These are phyloP conservation scores for Gnathonemus echidnorhynchus DNA, from an alignment of 2,113 vertebrate genomes.

Conservation along the genomic window DNA sequence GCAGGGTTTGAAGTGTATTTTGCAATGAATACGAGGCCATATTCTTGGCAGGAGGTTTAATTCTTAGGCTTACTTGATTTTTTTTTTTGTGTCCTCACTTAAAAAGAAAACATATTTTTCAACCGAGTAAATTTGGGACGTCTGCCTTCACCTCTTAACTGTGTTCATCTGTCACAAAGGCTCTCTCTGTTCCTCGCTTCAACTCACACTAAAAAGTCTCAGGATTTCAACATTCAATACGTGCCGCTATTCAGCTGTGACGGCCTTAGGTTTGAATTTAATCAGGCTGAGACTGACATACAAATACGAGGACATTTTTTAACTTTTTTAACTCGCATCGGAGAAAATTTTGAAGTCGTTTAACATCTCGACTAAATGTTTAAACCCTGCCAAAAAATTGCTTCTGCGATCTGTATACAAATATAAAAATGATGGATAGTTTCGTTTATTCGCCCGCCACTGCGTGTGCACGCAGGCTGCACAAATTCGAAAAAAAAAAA, in stretches of 20 bases:
- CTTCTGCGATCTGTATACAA: background rate
- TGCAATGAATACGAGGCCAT: slow-evolving; percentile 29
- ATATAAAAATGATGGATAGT: background rate
- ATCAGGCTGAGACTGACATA: background rate
- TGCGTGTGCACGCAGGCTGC: background rate
- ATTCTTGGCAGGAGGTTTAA: background rate
- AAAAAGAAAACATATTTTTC: background rate
- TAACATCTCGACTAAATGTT: background rate
- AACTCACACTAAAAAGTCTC: background rate
- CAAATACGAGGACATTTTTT: background rate
- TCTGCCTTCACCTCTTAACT: background rate
- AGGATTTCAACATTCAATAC: background rate
- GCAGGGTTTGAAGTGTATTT: slow-evolving; percentile 33
- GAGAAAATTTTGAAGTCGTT: background rate
- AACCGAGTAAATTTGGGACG: background rate
- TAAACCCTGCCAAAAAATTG: background rate
- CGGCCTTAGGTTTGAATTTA: background rate
- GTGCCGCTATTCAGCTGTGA: background rate
- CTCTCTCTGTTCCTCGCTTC: background rate
- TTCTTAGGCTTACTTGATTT: background rate
- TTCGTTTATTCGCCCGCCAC: background rate
- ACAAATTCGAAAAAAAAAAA: background rate
- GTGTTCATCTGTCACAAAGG: background rate
- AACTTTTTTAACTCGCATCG: background rate
- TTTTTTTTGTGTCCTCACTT: background rate